Conservation (phyloP, 2,113 vertebrate genomes). For the Isurus oxyrinchus region DNA sequence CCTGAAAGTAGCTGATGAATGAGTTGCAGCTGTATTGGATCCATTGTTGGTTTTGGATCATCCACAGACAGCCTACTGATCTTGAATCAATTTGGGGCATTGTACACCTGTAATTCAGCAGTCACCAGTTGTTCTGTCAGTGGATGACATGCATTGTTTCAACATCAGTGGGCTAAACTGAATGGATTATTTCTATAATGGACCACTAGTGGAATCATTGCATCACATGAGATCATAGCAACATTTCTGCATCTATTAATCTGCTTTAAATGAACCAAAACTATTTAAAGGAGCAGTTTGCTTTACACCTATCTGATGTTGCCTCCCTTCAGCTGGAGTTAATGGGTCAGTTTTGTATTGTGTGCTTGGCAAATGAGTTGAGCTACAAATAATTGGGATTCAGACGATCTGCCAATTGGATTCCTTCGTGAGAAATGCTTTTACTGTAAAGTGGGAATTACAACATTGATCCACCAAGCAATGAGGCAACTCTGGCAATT, state of each 20-base stretch:
- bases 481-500: background rate
- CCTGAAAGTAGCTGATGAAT: background rate
- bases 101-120: background rate
- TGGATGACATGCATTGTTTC: background rate
- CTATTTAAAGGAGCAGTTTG: background rate
- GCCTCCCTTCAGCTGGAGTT: background rate
- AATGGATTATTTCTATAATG: background rate
- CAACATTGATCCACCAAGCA: background rate
- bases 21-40: background rate
- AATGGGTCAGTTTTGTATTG: background rate
- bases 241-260: background rate
- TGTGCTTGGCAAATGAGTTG: background rate
- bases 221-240: background rate
- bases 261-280: background rate
- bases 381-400: background rate
- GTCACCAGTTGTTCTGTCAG: background rate
- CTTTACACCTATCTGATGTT: background rate
- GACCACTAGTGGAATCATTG: background rate
- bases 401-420: no score
- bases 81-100: background rate
- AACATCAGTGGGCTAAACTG: background rate
- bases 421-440: no score
- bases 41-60: background rate
- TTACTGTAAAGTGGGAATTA: background rate
- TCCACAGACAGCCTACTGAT: background rate